Evolutionary conservation across 2,113 vertebrate genomes (phyloP).

Genomic region (Aramus guarauna): DNA sequence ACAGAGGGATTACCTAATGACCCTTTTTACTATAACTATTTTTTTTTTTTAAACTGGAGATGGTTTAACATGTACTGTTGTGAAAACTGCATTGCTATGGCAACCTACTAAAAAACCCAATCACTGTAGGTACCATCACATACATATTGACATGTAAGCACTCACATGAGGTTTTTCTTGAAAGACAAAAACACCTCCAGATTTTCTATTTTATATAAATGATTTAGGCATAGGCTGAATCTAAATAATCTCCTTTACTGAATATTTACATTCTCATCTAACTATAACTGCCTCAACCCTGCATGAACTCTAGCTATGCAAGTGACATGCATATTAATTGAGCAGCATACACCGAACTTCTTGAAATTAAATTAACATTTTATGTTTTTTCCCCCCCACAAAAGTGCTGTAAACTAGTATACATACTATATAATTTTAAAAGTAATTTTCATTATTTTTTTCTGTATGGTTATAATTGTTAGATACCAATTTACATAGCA

Average conservation of each 20-base stretch:
- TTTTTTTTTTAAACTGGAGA: neutral
- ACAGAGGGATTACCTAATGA: neutral
- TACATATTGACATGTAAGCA: neutral
- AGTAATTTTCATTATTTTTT: neutral
- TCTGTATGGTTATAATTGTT: neutral
- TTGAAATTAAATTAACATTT: neutral
- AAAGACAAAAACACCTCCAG: neutral
- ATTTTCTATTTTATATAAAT: neutral
- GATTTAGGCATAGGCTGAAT: neutral
- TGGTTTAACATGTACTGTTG: neutral
- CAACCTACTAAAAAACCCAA: neutral
- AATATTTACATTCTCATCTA: neutral
- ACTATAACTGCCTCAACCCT: neutral
- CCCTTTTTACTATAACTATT: neutral
- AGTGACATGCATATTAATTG: neutral
- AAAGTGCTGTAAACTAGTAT: neutral
- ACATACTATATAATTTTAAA: neutral
- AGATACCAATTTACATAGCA: neutral
- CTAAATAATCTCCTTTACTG: neutral
- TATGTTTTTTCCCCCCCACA: neutral
- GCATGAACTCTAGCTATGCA: neutral
- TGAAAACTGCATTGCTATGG: neutral
- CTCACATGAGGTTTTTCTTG: neutral
- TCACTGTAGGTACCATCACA: neutral
- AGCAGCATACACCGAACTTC: neutral